Base-by-base conservation (phyloP, 2,113 vertebrate genomes). In the Scomber colias region DNA sequence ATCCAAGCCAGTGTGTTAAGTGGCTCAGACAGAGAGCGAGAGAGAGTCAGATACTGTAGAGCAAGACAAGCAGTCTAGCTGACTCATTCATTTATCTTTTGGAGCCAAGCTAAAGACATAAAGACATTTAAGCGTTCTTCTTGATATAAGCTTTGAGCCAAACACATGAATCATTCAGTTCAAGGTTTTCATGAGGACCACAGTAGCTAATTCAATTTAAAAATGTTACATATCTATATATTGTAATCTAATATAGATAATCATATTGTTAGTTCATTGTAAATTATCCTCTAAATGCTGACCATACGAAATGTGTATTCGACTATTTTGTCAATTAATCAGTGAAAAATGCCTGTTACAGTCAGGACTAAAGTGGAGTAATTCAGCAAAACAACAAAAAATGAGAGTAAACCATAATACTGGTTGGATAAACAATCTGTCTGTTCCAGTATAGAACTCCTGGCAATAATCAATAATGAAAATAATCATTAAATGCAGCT, bases 1-100 rank as follows among this genome's bases (percentile, higher is more conserved):
- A 86, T 87, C 87, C 48, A 49, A 81, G 72, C 77, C 64, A 64
- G 50, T 19, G 78, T 84, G 82, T 77, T 83, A 82, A 90, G 83
- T 87, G 81, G 81, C 74, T 89, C 79, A 82, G 82, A 79, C 21
- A 24, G 56, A 74, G 48, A 50, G 51, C 59, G 55, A 35, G 35
- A 50, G 30, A 54, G 51, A 71, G 63, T 69, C 44, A 46, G 10
- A 77, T 11, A 64, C 48, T n/a, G 49, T 16, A n/a, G 30, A 68
- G 21, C 30, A 48, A 81, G 75, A 69, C 24, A 17, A 13, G 62
- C 40, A 48, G 51, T 70, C 17, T 5, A 49, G 21, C 49, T 57
- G 45, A 31, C 49, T 70, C 24, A 75, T 70, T 46, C 63, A 56
- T 65, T 16, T 19, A 40, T 57, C 79, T 66, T n/a, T 24, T 19